A percentile compares a stretch with the other conserved stretches of the same genome.
phyloP scores from a whole-genome alignment of 2,888 invertebrate species.

The Notocelia uddmanniana region DNA sequence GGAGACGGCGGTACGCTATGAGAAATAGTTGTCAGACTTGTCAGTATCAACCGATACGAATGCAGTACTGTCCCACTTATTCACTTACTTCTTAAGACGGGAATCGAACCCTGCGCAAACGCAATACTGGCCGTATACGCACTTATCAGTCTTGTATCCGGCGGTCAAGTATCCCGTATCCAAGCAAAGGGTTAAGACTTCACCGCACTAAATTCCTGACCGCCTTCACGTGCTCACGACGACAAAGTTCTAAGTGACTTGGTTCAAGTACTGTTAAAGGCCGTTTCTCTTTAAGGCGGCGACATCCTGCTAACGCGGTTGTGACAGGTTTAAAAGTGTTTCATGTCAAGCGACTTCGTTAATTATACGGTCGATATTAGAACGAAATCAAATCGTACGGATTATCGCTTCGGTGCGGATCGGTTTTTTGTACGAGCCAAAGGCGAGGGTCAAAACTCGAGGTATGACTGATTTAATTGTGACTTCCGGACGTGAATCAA shows the following conservation, averaged over 20 bases:
- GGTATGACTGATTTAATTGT: background rate
- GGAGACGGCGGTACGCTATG: no score
- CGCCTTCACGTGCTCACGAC: background rate
- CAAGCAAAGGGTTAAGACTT: background rate
- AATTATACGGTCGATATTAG: background rate
- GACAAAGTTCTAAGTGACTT: background rate
- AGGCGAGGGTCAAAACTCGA: background rate
- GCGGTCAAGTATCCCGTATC: background rate
- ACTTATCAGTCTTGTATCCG: no score
- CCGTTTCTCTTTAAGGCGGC: background rate
- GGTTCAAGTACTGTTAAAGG: background rate
- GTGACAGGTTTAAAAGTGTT: slow-evolving; percentile 14
- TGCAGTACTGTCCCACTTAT: no score
- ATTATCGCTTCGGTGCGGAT: background rate
- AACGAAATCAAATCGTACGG: background rate
- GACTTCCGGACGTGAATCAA: no score
- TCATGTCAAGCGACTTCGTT: background rate
- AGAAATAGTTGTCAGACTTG: no score
- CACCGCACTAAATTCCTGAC: slow-evolving; percentile 6
- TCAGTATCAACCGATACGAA: no score
- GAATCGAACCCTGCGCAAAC: no score
- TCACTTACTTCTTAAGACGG: no score
- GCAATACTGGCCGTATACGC: no score
- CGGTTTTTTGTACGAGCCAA: background rate
- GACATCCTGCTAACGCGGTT: slow-evolving; percentile 8